Evolutionary conservation across 2,797 vertebrate species (phyloP), one percentile per base, ranked within the genome.

Genomic region (Syngnathus rostellatus): DNA sequence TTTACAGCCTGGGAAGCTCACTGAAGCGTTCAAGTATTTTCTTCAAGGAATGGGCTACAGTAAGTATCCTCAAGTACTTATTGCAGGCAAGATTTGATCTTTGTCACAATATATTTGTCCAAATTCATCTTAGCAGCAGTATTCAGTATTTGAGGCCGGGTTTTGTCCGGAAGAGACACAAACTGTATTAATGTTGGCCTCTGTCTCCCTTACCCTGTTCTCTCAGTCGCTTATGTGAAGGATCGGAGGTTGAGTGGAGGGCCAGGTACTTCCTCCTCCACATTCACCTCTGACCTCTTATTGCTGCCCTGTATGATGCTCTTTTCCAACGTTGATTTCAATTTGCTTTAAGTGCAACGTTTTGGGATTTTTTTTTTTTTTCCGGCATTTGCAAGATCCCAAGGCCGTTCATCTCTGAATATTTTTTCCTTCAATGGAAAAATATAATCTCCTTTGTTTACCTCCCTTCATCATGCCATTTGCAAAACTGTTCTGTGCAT

Each of bases 41-140:
- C 93, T 99, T 74, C 97, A 99, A 90, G 97, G 97, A 68, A 99
- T 99, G 97, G 96, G 97, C 86, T 98, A 99, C 88, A 98, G 97
- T 99, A 85, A 97, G 97, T 96, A 53, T 39, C 5, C 17, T 19
- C 9, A 16, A 63, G 40, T 10, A 6, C 38, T 5, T 23, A 11
- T 9, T n/a, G 5, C 23, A 48, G 17, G 37, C 6, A 9, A 46
- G 2, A 37, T 48, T 64, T 6, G 10, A 38, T 19, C 60, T 62
- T 43, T 38, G 55, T 57, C 25, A 57, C 23, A 57, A 17, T 17
- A 12, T 55, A 16, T 14, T 17, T 57, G 55, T 37, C 11, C 17
- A 57, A 38, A 7, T 17, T 8, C 55, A 38, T 2, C 2, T 57
- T 31, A 37, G 55, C 12, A 40, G 58, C 3, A 40, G 17, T 60